Evolutionary conservation across 1,140 invertebrate species (phyloP).

Genomic region (Holotrichia oblita): DNA sequence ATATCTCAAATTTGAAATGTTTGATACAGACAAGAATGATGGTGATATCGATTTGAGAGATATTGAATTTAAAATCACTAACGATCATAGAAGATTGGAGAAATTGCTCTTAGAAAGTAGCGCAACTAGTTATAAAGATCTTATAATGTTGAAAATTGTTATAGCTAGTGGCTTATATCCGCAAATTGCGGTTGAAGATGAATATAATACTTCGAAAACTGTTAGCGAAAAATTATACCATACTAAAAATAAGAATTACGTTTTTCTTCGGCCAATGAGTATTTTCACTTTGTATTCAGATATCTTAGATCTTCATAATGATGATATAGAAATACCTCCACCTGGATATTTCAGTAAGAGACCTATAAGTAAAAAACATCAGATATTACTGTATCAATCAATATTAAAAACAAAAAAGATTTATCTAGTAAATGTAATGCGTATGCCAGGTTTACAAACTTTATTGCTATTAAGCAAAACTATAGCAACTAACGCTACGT

Average conservation of each 20-base stretch:
- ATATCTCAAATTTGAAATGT: constrained; percentile 74
- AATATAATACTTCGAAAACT: constrained; percentile 91
- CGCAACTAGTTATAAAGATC: constrained; percentile 80
- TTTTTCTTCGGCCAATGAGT: constrained; percentile 90
- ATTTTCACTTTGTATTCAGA: constrained; percentile 87
- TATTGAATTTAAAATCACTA: constrained; percentile 80
- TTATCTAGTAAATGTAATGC: constrained; percentile 89
- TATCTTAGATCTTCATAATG: constrained; percentile 79
- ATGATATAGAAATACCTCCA: constrained; percentile 73
- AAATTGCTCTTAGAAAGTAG: constrained; percentile 75
- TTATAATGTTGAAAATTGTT: constrained; percentile 90
- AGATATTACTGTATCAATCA: constrained; percentile 90
- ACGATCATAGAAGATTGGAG: constrained; percentile 61
- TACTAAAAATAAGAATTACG: constrained; percentile 89
- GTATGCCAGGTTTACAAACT: constrained; percentile 91
- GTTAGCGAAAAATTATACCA: constrained; percentile 93
- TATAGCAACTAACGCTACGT: constrained; percentile 81
- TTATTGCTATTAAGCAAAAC: constrained; percentile 85
- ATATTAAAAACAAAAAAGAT: constrained; percentile 95
- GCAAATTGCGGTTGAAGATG: constrained; percentile 90
- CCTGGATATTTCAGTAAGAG: constrained; percentile 75
- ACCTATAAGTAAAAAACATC: constrained; percentile 84
- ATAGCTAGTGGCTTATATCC: constrained; percentile 93
- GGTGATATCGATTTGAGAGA: constrained; percentile 85
- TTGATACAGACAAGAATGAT: constrained; percentile 66